Conservation (phyloP, 2,113 vertebrate genomes). For the Crotalus horridus region DNA sequence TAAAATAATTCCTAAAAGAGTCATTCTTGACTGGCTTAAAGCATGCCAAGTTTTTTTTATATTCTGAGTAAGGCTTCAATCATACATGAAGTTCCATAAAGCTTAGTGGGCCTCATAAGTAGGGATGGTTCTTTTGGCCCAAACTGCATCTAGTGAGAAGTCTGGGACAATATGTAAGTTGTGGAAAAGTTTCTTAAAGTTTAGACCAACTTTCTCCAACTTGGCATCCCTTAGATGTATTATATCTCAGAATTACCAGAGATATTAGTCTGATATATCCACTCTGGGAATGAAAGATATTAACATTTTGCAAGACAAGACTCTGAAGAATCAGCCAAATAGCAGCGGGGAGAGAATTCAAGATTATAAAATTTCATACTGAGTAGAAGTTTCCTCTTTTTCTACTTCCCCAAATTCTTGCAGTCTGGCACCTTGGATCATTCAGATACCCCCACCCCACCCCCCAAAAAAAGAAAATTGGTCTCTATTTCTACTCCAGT, state of each 20-base stretch:
- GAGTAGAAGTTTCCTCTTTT: background rate
- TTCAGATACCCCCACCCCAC: background rate
- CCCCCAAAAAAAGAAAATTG: background rate
- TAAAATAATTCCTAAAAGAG: background rate
- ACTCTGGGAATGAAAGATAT: background rate
- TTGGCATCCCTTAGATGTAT: background rate
- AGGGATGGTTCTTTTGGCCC: background rate
- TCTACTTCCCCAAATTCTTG: background rate
- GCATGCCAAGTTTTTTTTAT: slow-evolving; percentile 13
- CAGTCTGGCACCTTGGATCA: background rate
- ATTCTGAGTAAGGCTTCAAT: background rate
- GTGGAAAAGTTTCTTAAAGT: background rate
- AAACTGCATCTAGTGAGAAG: background rate
- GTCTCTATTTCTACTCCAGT: background rate
- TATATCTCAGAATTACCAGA: background rate
- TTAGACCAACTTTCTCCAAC: background rate
- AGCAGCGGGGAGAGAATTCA: background rate
- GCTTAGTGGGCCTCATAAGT: background rate
- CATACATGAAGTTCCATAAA: background rate
- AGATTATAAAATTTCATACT: background rate
- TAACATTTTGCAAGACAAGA: background rate
- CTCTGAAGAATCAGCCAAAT: background rate
- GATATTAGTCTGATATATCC: background rate
- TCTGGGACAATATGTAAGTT: background rate
- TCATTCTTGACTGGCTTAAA: background rate